These are phyloP conservation scores for Eupithecia exiguata DNA, from an alignment of 2,888 invertebrate genomes.

Conservation along the genomic window DNA sequence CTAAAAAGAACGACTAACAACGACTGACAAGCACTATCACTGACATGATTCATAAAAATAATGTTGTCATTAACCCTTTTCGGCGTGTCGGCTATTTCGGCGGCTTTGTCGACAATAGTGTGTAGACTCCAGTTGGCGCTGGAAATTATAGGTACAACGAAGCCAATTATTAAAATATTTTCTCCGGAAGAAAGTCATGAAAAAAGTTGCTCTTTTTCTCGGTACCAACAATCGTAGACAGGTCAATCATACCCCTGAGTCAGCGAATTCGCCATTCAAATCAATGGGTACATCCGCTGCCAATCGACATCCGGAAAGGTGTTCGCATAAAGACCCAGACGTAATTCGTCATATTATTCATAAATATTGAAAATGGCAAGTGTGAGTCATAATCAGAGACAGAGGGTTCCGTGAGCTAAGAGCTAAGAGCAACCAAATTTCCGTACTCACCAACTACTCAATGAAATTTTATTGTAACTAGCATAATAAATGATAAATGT, in stretches of 20 bases:
- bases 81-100: too few species aligned
- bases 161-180: not conserved
- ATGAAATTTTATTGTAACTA: too few species aligned
- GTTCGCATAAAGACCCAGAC: slow-evolving; percentile 73
- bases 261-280: slow-evolving; percentile 54
- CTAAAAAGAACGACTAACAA: too few species aligned
- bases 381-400: not conserved
- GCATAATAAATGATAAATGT: not conserved
- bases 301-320: slow-evolving; percentile 81
- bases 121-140: too few species aligned
- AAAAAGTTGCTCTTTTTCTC: not conserved
- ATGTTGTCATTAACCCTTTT: too few species aligned
- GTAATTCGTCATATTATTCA: slow-evolving; percentile 84
- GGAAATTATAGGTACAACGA: too few species aligned
- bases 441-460: too few species aligned
- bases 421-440: too few species aligned
- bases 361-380: slow-evolving; percentile 57
- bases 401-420: not conserved
- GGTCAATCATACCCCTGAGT: slow-evolving; percentile 36
- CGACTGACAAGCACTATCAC: too few species aligned
- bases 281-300: slow-evolving; percentile 72
- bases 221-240: not conserved
- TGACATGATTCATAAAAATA: too few species aligned
- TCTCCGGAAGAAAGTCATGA: not conserved
- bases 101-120: too few species aligned